These are phyloP conservation scores for Phaethon lepturus DNA, from an alignment of 2,113 vertebrate genomes.

Conservation along the genomic window DNA sequence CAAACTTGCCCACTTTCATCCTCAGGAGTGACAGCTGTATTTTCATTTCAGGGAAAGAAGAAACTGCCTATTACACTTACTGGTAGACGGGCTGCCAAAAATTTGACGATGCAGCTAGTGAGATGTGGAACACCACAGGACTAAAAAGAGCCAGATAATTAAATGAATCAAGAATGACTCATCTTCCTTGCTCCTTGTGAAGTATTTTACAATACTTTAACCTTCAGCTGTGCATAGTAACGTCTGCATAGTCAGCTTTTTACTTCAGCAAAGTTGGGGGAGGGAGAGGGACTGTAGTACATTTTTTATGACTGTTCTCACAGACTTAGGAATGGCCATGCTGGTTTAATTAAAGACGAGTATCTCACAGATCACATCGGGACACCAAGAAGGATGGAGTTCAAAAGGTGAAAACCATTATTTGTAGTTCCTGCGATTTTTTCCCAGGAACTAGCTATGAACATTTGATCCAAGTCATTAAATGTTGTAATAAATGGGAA, in stretches of 20 bases:
- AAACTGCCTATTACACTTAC: background rate
- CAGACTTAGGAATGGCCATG: background rate
- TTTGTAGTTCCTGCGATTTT: background rate
- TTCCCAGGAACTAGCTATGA: background rate
- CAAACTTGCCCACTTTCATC: constrained; percentile 64
- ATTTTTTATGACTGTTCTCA: background rate
- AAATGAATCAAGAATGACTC: background rate
- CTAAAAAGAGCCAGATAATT: constrained; percentile 2
- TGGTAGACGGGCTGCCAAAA: constrained; percentile 19
- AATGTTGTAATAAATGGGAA: background rate
- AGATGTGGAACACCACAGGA: background rate
- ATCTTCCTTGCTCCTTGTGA: background rate
- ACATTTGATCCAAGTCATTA: background rate
- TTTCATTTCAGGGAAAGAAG: constrained; percentile 54
- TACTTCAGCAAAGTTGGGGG: background rate
- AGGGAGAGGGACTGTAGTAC: background rate
- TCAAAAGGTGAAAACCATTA: background rate
- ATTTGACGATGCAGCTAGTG: background rate
- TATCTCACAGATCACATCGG: background rate
- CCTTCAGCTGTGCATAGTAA: background rate
- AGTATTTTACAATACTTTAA: background rate
- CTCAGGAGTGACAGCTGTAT: constrained; percentile 29
- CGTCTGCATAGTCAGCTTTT: background rate
- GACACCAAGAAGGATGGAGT: background rate
- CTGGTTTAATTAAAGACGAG: background rate